Evolutionary conservation across 2,888 invertebrate genomes (phyloP), one percentile per base, ranked within the genome.

Genomic region (Chromoteleia sp.): DNA sequence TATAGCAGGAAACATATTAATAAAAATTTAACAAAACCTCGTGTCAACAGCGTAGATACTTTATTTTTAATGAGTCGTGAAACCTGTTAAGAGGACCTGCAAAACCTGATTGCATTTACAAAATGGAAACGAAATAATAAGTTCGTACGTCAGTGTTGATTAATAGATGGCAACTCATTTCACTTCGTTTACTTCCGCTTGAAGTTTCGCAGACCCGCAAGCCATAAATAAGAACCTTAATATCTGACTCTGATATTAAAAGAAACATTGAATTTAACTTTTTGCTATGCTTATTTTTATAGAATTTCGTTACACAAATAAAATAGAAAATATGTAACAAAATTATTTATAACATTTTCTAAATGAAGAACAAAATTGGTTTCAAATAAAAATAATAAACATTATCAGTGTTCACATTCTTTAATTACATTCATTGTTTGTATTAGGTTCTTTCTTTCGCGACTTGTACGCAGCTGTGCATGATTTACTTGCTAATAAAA

Each of bases 131-230:
- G 21, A 29, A 59, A 17, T 71, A 71, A 59, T 59, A 54, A 71
- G 58, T 43, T 58, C 30, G 10, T 54, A 41, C 39, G 67, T 52
- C 50, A 67, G 54, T 41, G 29, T 29, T 67, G 54, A 67, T 54
- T 67, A 54, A 67, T 67, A 29, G 67, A 17, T 58, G n/a, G 45
- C 36, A 48, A 14, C 30, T 43, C 50, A 48, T 70, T 58, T 70
- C 58, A 48, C 48, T 19, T 14, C 19, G 19, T 43, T 50, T 36
- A 50, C 30, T 65, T 65, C 50, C 63, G 17, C 21, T 15, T 19
- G 3, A 41, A 41, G 12, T 30, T 41, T 43, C 25, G 21, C n/a
- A n/a, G n/a, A n/a, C n/a, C 58, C 25, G 4, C n/a, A 29, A 17
- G 67, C 41, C 0, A 25, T 14, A 52, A n/a, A n/a, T n/a, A n/a